These are phyloP conservation scores for Anabas testudineus DNA, from an alignment of 2,797 vertebrate species.

Conservation along the genomic window DNA sequence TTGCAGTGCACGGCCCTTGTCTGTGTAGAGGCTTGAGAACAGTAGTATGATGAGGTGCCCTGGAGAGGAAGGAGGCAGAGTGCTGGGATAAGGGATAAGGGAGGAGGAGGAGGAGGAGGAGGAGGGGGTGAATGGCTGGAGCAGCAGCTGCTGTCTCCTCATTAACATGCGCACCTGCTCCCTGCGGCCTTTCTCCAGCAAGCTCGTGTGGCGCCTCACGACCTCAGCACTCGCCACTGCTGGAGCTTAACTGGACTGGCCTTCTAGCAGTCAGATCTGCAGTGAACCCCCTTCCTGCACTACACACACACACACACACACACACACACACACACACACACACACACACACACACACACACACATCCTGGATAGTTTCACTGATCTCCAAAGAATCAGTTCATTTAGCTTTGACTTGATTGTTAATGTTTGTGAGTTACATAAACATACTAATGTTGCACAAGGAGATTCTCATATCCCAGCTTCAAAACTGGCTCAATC, in stretches of 20 bases:
- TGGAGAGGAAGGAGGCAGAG: conserved; percentile 69
- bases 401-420: too few relatives aligned
- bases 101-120: conserved; percentile 25
- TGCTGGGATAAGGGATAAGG: conserved; percentile 45
- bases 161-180: conserved; percentile 96
- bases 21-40: conserved; percentile 25
- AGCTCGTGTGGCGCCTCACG: conserved; percentile 78
- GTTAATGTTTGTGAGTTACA: too few relatives aligned
- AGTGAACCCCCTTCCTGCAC: neutral
- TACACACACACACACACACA: conserved; percentile 32
- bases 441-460: neutral
- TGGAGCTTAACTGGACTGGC: conserved; percentile 66
- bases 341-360: too few relatives aligned
- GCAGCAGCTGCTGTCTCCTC: conserved; percentile 90
- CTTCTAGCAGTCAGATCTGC: conserved; percentile 55
- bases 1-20: neutral
- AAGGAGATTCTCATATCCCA: neutral
- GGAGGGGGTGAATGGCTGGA: conserved; percentile 54
- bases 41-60: conserved; percentile 47
- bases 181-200: conserved; percentile 78
- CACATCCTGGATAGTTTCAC: too few relatives aligned
- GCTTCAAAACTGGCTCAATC: too few relatives aligned
- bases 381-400: neutral
- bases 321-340: too few relatives aligned
- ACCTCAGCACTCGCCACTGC: conserved; percentile 74